Evolutionary conservation across 2,113 vertebrate species (phyloP).

Genomic region (Carettochelys insculpta): DNA sequence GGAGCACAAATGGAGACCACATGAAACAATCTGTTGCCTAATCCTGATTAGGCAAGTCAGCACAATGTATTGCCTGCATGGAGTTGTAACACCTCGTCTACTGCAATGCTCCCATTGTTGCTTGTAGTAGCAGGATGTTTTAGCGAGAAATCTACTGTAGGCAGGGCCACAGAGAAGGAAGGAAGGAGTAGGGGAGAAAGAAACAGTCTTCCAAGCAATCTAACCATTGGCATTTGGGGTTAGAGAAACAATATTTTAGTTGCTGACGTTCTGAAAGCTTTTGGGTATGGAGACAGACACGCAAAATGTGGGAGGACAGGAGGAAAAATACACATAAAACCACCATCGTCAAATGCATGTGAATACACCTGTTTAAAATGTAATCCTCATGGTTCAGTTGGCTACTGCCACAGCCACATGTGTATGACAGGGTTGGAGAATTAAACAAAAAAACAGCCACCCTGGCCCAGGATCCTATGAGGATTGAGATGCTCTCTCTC

Average conservation of each 20-base stretch:
- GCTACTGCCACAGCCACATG: neutral
- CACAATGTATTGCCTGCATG: fast-evolving
- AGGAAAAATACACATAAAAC: slow-evolving; percentile 29
- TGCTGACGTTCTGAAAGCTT: slow-evolving; percentile 34
- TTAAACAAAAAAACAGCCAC: neutral
- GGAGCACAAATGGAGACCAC: neutral
- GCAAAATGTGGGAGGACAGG: slow-evolving; percentile 23
- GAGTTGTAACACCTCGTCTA: neutral
- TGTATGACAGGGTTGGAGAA: neutral
- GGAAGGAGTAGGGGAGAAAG: neutral
- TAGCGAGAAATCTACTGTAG: neutral
- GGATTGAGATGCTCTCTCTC: neutral
- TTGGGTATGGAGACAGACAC: slow-evolving; percentile 39
- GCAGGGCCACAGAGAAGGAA: neutral
- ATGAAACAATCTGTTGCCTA: neutral
- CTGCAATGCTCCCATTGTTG: neutral
- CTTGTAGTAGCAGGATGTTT: neutral
- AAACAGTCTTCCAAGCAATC: neutral
- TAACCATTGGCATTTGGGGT: neutral
- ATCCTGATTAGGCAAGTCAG: neutral
- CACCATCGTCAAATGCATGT: neutral
- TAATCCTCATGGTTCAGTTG: slow-evolving; percentile 14
- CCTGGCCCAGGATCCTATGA: neutral
- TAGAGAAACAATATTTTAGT: neutral
- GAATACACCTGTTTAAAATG: neutral